phyloP scores from a whole-genome alignment of 1,140 invertebrate species.

The Ericerus pela region DNA sequence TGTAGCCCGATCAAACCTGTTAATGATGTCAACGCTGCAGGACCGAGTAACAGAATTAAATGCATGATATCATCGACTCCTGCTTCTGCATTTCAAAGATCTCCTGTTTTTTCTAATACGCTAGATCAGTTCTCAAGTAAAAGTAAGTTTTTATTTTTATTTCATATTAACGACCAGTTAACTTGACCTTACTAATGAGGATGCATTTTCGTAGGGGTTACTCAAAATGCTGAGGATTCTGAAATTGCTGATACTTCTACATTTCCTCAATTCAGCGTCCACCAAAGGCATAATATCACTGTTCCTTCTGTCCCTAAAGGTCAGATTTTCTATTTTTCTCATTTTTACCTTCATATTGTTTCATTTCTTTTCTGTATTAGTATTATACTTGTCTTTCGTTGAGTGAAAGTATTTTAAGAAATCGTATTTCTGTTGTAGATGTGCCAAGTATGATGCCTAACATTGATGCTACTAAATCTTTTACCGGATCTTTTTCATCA shows the following conservation, averaged over 20 bases:
- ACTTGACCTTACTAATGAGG: too few relatives aligned
- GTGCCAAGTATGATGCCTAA: neutral
- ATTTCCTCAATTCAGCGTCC: neutral
- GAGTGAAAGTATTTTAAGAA: neutral
- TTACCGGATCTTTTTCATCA: neutral
- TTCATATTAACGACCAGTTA: too few relatives aligned
- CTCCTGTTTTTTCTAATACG: too few relatives aligned
- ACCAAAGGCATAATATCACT: constrained; percentile 5
- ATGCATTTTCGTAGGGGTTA: too few relatives aligned
- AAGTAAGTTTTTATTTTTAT: too few relatives aligned
- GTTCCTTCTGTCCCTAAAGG: neutral
- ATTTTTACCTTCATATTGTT: too few relatives aligned
- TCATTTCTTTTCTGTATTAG: too few relatives aligned
- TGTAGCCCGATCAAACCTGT: neutral
- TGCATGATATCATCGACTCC: neutral
- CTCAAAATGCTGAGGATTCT: too few relatives aligned
- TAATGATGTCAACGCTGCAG: neutral
- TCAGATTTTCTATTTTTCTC: too few relatives aligned
- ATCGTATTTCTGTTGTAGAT: neutral
- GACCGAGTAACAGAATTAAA: neutral
- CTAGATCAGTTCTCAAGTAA: too few relatives aligned
- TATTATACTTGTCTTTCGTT: neutral
- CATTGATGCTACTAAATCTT: neutral
- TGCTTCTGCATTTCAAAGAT: too few relatives aligned
- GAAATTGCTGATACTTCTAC: too few relatives aligned